Percentiles rank a stretch among this genome's conserved stretches.
phyloP scores from a whole-genome alignment of 2,888 invertebrate genomes.

The Trisateles emortualis region DNA sequence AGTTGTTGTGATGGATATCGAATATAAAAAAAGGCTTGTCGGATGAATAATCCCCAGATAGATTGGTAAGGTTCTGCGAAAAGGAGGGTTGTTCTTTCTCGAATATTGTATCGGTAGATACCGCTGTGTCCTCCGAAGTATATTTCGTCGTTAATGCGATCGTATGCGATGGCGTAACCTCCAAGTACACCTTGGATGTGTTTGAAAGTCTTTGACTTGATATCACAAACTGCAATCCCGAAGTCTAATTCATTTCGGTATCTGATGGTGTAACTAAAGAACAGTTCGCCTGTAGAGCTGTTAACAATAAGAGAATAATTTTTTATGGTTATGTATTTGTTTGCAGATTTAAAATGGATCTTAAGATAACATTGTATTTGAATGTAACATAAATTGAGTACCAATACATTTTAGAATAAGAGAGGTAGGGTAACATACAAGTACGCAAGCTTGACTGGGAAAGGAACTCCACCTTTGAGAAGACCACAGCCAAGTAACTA shows the following conservation, averaged over 20 bases:
- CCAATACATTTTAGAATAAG: no score
- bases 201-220: background rate
- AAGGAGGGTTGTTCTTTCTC: background rate
- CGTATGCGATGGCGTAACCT: conserved; percentile 3
- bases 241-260: background rate
- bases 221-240: conserved; percentile 2
- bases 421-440: no score
- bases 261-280: conserved; percentile 6
- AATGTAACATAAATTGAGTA: no score
- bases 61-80: conserved; percentile 5
- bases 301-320: background rate
- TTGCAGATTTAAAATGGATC: no score
- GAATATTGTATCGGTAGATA: background rate
- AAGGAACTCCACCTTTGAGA: no score
- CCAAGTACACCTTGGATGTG: background rate
- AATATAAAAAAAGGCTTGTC: conserved; percentile 8
- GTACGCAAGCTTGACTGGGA: no score
- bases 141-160: background rate
- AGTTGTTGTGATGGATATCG: conserved; percentile 5
- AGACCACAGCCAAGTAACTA: no score
- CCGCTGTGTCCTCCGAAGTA: conserved; percentile 5
- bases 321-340: background rate
- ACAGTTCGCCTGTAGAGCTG: background rate
- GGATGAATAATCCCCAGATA: conserved; percentile 6
- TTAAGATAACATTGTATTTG: no score